phyloP scores from a whole-genome alignment of 2,888 invertebrate genomes.

The Chymomyza procnemis region DNA sequence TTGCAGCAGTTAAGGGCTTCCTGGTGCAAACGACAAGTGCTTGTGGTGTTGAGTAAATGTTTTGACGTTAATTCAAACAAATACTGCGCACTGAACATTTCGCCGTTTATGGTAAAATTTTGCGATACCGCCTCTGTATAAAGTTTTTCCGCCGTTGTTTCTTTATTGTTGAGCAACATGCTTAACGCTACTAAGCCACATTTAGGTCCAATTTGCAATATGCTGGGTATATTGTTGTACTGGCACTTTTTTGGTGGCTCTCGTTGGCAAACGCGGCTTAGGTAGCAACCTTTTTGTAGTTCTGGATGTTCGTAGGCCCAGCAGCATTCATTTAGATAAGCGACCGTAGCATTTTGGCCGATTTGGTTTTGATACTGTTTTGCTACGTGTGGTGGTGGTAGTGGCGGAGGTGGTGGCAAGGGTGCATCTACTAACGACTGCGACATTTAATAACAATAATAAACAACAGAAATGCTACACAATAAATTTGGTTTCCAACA shows the following conservation, averaged over 20 bases:
- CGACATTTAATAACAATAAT: background rate
- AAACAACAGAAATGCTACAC: background rate
- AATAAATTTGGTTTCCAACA: background rate
- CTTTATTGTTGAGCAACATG: conserved; percentile 82
- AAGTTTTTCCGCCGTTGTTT: conserved; percentile 81
- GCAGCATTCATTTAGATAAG: conserved; percentile 77
- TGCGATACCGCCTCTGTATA: conserved; percentile 81
- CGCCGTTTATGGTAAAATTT: conserved; percentile 87
- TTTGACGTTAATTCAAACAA: conserved; percentile 80
- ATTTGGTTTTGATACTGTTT: background rate
- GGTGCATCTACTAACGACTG: conserved; percentile 12
- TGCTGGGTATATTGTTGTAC: conserved; percentile 75
- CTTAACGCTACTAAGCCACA: conserved; percentile 93
- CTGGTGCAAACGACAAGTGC: conserved; percentile 71
- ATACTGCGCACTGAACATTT: conserved; percentile 90
- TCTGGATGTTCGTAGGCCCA: conserved; percentile 82
- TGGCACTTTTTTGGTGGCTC: conserved; percentile 80
- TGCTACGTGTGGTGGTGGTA: conserved; percentile 15
- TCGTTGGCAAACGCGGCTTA: conserved; percentile 80
- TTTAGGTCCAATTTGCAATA: conserved; percentile 82
- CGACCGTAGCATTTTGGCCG: background rate
- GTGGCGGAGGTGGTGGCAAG: conserved; percentile 33
- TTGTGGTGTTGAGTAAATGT: conserved; percentile 36
- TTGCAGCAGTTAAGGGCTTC: conserved; percentile 77
- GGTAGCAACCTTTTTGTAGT: conserved; percentile 81